phyloP scores from a whole-genome alignment of 1,140 invertebrate species.

The Colletes gigas region DNA sequence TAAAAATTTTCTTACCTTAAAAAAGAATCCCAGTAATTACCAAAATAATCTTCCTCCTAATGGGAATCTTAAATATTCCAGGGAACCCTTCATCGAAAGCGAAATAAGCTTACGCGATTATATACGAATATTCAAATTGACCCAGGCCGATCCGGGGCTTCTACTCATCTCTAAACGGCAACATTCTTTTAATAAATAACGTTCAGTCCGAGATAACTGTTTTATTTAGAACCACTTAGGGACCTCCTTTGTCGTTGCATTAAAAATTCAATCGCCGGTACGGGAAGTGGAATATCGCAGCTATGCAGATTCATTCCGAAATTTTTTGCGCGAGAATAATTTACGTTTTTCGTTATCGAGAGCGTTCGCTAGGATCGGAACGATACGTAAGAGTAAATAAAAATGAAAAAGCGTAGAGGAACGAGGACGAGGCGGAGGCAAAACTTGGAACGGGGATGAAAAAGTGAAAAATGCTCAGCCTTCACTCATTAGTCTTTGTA shows the following conservation, averaged over 20 bases:
- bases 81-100: no score
- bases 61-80: no score
- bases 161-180: no score
- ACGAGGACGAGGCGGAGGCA: neutral
- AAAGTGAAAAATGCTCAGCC: slow-evolving; percentile 46
- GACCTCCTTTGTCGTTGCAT: slow-evolving; percentile 28
- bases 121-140: no score
- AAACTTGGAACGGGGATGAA: slow-evolving; percentile 13
- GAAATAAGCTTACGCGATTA: no score
- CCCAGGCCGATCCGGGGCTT: no score
- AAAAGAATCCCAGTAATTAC: no score
- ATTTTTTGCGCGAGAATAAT: slow-evolving; percentile 24
- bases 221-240: neutral
- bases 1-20: no score
- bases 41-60: no score
- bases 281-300: slow-evolving; percentile 18
- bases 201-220: neutral
- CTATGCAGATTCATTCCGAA: neutral
- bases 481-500: slow-evolving; percentile 54
- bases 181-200: no score
- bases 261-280: slow-evolving; percentile 33
- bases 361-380: neutral
- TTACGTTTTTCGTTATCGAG: slow-evolving; percentile 31
- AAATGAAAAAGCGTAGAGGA: neutral
- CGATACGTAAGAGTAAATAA: slow-evolving; percentile 9